Evolutionary conservation across 1,140 invertebrate genomes (phyloP).

Genomic region (Drosophila mauritiana): DNA sequence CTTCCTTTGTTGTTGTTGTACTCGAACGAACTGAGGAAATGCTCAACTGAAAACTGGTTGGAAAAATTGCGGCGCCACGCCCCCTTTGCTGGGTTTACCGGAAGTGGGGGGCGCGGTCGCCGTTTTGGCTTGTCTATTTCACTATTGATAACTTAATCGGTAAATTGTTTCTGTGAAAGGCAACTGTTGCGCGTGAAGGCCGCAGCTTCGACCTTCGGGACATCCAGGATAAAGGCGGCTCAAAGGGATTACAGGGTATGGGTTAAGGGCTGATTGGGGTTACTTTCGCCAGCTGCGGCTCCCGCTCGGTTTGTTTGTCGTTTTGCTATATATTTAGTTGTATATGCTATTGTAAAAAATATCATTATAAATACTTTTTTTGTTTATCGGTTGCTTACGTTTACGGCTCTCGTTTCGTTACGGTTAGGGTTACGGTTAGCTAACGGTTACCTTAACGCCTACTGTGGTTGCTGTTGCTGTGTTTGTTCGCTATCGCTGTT

Average conservation of each 20-base stretch:
- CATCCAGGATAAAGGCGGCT: background rate
- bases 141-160: conserved; percentile 82
- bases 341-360: conserved; percentile 84
- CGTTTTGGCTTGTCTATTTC: conserved; percentile 78
- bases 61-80: conserved; percentile 57
- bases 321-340: conserved; percentile 75
- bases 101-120: conserved; percentile 11
- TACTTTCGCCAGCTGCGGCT: conserved; percentile 36
- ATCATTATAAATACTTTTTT: conserved; percentile 75
- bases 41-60: conserved; percentile 73
- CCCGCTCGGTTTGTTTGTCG: conserved; percentile 75
- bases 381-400: conserved; percentile 63
- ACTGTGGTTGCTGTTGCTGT: conserved; percentile 61
- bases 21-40: conserved; percentile 58
- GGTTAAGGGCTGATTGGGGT: background rate
- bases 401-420: conserved; percentile 57
- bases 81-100: conserved; percentile 15
- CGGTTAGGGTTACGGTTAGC: conserved; percentile 33
- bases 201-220: conserved; percentile 30
- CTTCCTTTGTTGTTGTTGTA: conserved; percentile 62
- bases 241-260: too few relatives aligned
- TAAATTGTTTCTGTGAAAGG: conserved; percentile 83
- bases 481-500: conserved; percentile 59
- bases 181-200: conserved; percentile 73
- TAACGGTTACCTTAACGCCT: conserved; percentile 51